Evolutionary conservation across 37 sponge, comb jelly and placozoan species (phyloP).

Genomic region (Aplysina aerophoba): DNA sequence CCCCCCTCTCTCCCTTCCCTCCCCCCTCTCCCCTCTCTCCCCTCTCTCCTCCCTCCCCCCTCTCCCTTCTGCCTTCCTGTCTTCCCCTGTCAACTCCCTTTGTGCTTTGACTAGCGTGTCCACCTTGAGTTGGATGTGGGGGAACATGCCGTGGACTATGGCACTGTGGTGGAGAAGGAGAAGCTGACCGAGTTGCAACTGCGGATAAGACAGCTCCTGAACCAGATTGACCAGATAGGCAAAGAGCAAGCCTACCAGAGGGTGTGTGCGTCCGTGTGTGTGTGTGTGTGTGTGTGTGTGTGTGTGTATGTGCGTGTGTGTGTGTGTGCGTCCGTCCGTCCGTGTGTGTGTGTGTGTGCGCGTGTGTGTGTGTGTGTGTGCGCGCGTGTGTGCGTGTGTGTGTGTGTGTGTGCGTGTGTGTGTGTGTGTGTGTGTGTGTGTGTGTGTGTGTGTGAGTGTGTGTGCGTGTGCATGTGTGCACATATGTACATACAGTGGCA

Average conservation of each 20-base stretch:
- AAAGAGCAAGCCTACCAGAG: slow-evolving; percentile 98
- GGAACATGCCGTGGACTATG: slow-evolving; percentile 97
- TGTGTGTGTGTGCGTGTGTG: too few relatives aligned
- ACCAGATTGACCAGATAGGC: slow-evolving; percentile 96
- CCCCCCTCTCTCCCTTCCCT: too few relatives aligned
- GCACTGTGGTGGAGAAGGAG: slow-evolving; percentile 91
- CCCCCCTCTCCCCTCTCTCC: not conserved
- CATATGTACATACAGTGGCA: too few relatives aligned
- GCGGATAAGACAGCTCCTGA: slow-evolving; percentile 89
- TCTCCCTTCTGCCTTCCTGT: not conserved
- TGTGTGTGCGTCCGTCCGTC: too few relatives aligned
- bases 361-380: too few relatives aligned
- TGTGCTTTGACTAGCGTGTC: slow-evolving; percentile 69
- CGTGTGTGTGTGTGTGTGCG: too few relatives aligned
- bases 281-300: slow-evolving; percentile 5
- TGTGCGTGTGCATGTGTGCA: too few relatives aligned
- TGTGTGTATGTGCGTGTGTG: not conserved
- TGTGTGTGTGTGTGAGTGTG: too few relatives aligned
- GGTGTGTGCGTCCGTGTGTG: slow-evolving; percentile 42
- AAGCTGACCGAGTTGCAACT: slow-evolving; percentile 96
- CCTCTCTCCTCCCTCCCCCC: not conserved
- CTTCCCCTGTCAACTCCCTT: not conserved
- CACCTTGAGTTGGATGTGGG: slow-evolving; percentile 87
- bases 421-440: too few relatives aligned
- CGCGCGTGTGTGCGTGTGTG: too few relatives aligned